Evolutionary conservation across 2,113 vertebrate species (phyloP).

Genomic region (Lycocorax pyrrhopterus): DNA sequence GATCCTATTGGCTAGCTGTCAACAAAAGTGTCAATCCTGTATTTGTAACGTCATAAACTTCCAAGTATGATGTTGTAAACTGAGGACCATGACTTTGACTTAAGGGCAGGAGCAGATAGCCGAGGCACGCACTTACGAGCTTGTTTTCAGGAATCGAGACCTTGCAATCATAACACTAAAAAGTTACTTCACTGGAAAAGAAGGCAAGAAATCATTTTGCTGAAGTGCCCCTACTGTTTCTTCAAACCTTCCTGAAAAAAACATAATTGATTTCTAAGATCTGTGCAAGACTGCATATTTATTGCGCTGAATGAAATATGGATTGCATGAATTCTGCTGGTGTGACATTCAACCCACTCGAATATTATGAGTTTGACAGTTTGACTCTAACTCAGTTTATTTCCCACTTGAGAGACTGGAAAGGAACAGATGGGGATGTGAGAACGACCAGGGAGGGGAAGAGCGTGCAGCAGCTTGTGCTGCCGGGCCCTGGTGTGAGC

Average conservation of each 20-base stretch:
- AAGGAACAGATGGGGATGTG: slow-evolving; percentile 63
- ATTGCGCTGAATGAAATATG: slow-evolving; percentile 23
- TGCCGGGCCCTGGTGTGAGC: background rate
- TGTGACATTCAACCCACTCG: slow-evolving; percentile 53
- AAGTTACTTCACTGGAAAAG: slow-evolving; percentile 25
- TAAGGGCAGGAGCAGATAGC: slow-evolving; percentile 55
- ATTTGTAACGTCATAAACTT: slow-evolving; percentile 60
- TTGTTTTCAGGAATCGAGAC: slow-evolving; percentile 32
- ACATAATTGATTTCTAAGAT: slow-evolving; percentile 6
- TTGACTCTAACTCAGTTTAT: slow-evolving; percentile 59
- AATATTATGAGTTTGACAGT: slow-evolving; percentile 62
- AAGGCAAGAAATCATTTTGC: slow-evolving; percentile 17
- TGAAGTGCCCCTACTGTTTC: background rate
- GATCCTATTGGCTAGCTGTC: slow-evolving; percentile 56
- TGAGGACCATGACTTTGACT: slow-evolving; percentile 61
- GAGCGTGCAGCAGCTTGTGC: slow-evolving; percentile 30
- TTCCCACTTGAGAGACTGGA: slow-evolving; percentile 62
- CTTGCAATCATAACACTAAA: background rate
- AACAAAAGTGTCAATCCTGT: slow-evolving; percentile 50
- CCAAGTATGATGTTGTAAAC: slow-evolving; percentile 63
- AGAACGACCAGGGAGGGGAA: slow-evolving; percentile 41
- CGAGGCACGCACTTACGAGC: background rate
- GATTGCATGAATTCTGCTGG: slow-evolving; percentile 35
- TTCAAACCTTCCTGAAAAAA: background rate
- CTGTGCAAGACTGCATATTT: slow-evolving; percentile 1